phyloP scores from a whole-genome alignment of 2,797 vertebrate genomes.

The Esox masquinongy region DNA sequence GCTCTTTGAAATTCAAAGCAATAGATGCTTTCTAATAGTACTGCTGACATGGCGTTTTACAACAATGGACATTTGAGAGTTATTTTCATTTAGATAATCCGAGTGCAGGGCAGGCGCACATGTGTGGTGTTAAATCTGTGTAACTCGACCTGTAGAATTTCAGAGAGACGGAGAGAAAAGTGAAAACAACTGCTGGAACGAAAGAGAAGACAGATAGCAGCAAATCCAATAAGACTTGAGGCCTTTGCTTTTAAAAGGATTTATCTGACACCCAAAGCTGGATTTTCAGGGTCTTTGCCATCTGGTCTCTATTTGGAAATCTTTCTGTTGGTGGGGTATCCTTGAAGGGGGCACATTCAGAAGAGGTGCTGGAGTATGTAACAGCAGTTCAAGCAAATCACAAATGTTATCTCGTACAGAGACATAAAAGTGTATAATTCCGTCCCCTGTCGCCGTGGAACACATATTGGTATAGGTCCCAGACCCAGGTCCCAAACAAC shows the following conservation, averaged over 20 bases:
- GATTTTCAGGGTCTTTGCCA: not conserved
- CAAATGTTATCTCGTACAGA: not conserved
- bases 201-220: not conserved
- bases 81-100: not conserved
- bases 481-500: not conserved
- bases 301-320: not conserved
- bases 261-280: conserved; percentile 8
- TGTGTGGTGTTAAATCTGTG: not conserved
- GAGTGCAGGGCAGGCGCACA: not conserved
- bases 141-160: not conserved
- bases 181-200: not conserved
- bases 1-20: not conserved
- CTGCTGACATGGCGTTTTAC: too few relatives aligned
- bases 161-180: not conserved
- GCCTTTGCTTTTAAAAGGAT: conserved; percentile 6
- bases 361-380: not conserved
- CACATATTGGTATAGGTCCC: not conserved
- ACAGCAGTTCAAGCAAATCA: not conserved
- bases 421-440: not conserved
- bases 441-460: not conserved
- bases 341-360: not conserved
- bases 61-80: not conserved
- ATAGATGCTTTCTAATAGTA: not conserved
- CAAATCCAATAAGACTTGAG: not conserved
- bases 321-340: not conserved